phyloP scores from a whole-genome alignment of 2,113 vertebrate genomes.

The Saguinus imperator region DNA sequence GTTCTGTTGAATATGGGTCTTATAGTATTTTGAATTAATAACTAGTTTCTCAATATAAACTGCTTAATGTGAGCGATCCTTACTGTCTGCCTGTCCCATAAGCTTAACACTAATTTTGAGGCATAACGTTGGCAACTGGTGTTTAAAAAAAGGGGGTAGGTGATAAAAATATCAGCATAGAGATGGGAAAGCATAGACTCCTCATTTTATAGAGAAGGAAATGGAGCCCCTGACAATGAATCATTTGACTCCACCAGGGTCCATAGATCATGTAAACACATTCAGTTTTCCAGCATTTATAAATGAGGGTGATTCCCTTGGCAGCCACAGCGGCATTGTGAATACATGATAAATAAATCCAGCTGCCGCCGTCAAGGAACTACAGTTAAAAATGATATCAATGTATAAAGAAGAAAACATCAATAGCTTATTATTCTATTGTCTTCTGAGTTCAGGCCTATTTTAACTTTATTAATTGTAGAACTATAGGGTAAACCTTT shows the following conservation, averaged over 20 bases:
- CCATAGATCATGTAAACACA: not conserved
- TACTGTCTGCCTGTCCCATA: conserved; percentile 56
- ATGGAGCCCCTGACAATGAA: not conserved
- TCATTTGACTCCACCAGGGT: not conserved
- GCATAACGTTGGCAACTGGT: conserved; percentile 49
- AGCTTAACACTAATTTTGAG: conserved; percentile 59
- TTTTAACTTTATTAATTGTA: not conserved
- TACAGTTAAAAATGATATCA: not conserved
- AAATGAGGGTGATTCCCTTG: conserved; percentile 12
- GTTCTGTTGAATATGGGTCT: conserved; percentile 63
- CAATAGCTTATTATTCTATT: not conserved
- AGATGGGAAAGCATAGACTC: conserved; percentile 11
- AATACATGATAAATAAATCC: conserved; percentile 26
- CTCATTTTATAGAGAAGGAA: not conserved
- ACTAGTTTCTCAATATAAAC: conserved; percentile 68
- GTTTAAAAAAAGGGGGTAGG: not conserved
- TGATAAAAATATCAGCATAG: conserved; percentile 52
- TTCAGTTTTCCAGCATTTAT: not conserved
- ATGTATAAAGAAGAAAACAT: conserved; percentile 7
- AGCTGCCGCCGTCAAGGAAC: conserved; percentile 33
- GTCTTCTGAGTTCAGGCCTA: not conserved
- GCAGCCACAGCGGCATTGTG: not conserved
- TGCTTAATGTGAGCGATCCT: conserved; percentile 53
- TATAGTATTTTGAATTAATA: conserved; percentile 63
- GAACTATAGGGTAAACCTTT: not conserved